Percentiles rank a stretch among this genome's conserved stretches.
phyloP scores from a whole-genome alignment of 2,797 vertebrate genomes.

The Nothura maculosa region DNA sequence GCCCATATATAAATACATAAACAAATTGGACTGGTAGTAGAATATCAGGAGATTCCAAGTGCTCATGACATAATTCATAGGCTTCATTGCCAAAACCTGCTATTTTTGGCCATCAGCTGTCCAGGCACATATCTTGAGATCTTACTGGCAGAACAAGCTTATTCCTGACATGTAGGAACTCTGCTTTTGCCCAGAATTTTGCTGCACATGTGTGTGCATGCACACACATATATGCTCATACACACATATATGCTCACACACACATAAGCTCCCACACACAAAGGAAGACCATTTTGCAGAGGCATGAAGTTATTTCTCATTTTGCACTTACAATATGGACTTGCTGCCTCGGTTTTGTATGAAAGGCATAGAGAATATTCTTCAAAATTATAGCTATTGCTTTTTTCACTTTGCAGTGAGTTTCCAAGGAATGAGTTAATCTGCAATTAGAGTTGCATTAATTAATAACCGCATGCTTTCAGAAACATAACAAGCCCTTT shows the following conservation, averaged over 20 bases:
- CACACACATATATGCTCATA: background rate
- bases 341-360: background rate
- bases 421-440: conserved; percentile 4
- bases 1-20: background rate
- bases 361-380: background rate
- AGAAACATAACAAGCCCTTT: conserved; percentile 10
- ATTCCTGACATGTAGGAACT: background rate
- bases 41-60: background rate
- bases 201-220: background rate
- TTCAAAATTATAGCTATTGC: background rate
- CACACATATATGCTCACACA: background rate
- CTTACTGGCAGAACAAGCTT: background rate
- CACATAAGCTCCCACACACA: background rate
- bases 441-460: background rate
- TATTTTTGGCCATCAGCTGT: background rate
- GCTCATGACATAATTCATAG: background rate
- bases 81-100: background rate
- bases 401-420: background rate
- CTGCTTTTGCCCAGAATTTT: background rate
- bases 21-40: background rate
- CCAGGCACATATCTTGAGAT: background rate
- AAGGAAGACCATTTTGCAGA: background rate
- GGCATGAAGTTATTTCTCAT: background rate
- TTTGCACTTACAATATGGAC: background rate
- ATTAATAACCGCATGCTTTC: conserved; percentile 6